Conservation (phyloP, 2,113 vertebrate species). For the Centrocercus urophasianus region DNA sequence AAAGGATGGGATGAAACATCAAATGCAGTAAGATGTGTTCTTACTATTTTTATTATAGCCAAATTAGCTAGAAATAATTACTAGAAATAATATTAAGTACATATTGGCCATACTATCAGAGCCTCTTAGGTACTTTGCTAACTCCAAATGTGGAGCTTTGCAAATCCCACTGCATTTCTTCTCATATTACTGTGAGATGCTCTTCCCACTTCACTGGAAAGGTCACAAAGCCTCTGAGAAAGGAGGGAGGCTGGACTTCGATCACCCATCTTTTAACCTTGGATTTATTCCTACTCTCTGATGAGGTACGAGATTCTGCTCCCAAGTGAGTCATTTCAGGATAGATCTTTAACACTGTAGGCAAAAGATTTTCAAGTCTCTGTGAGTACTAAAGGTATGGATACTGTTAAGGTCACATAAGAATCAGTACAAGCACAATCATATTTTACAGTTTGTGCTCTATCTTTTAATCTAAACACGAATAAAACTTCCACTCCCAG, state of each 20-base stretch:
- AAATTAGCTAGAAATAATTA: background rate
- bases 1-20: background rate
- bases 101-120: background rate
- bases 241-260: background rate
- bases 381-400: background rate
- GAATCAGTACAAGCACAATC: background rate
- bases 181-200: rapidly evolving
- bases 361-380: background rate
- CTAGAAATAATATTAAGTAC: background rate
- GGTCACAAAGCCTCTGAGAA: background rate
- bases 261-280: background rate
- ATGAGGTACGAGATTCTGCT: background rate
- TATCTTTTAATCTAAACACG: background rate
- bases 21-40: background rate
- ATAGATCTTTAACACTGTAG: background rate
- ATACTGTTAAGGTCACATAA: background rate
- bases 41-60: background rate
- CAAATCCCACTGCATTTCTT: background rate
- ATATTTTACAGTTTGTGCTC: background rate
- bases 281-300: background rate
- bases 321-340: background rate
- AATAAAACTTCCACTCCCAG: background rate
- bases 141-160: background rate
- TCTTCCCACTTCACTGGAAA: background rate
- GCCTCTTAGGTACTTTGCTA: background rate